phyloP scores from a whole-genome alignment of 2,113 vertebrate species.

The Piprites chloris region DNA sequence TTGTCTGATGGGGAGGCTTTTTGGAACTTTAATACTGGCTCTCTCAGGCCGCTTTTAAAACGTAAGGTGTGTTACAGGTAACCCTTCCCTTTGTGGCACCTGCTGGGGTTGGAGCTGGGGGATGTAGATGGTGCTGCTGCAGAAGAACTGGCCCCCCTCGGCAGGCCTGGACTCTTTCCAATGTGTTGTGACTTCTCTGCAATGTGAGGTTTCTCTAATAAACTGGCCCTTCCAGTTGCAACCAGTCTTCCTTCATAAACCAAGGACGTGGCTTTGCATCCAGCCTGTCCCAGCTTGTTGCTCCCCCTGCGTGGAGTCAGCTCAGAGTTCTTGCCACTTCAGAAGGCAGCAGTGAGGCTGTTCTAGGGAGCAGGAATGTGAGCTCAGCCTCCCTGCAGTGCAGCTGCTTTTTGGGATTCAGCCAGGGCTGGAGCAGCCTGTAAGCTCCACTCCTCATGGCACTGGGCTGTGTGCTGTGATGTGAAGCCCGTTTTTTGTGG shows the following conservation, averaged over 20 bases:
- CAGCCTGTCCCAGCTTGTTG: neutral
- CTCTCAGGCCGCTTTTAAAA: conserved; percentile 68
- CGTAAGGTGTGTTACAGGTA: conserved; percentile 53
- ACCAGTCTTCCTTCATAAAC: conserved; percentile 49
- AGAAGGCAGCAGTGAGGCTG: neutral
- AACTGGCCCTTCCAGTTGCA: conserved; percentile 65
- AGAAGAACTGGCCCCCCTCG: neutral
- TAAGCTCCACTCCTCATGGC: neutral
- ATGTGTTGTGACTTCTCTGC: conserved; percentile 59
- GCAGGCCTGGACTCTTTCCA: conserved; percentile 24
- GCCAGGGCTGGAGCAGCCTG: neutral
- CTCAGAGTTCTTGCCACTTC: neutral
- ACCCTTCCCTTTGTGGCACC: neutral
- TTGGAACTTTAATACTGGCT: conserved; percentile 35
- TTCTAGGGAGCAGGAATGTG: neutral
- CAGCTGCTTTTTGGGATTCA: neutral
- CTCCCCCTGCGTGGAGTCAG: rapidly evolving
- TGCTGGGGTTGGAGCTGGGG: conserved; percentile 6
- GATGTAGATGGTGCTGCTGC: neutral
- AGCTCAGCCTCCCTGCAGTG: neutral
- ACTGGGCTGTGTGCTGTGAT: neutral
- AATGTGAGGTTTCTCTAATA: conserved; percentile 65
- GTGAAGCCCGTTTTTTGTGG: neutral
- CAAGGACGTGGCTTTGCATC: neutral
- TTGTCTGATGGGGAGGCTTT: conserved; percentile 7